Evolutionary conservation across 2,113 vertebrate species (phyloP), one percentile per base, ranked within the genome.

Genomic region (Nestor notabilis): DNA sequence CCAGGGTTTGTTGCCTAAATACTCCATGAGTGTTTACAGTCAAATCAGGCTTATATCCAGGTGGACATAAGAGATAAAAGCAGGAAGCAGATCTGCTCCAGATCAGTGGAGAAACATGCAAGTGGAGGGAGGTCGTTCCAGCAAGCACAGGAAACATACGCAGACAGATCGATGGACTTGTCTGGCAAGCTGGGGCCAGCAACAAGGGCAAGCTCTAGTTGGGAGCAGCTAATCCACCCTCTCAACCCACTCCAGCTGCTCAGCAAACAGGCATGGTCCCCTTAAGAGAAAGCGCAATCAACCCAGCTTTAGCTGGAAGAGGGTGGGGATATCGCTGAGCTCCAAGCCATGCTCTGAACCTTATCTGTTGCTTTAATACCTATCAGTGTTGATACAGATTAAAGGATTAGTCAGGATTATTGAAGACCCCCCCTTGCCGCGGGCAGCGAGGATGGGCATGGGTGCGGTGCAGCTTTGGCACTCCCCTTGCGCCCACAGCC

Each of bases 381-480:
- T 95, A 94, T 96, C 92, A 93, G 84, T 94, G 95, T 91, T 96
- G 84, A 96, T 96, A 91, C 80, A 92, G 95, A 96, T 96, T 96
- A 96, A 96, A 89, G 90, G 91, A 75, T 95, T 97, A 95, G 84
- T 77, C 41, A 35, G 89, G 87, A 97, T 96, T 95, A 96, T 80
- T 49, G 65, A 65, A 95, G 90, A 77, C 95, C 76, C 60, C 70
- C 91, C 78, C 60, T 28, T 0, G 5, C 81, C 41, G 56, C 52
- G 31, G 82, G 93, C 95, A n/a, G 56, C 4, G 1, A 89, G 75
- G 87, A 75, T 58, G 60, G 89, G 86, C 52, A 77, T 21, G 93
- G 84, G 94, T 64, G 23, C 3, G 1, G 70, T 39, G 23, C 87
- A 78, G 41, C 37, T 71, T 78, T 5, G 1, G 39, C 66, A 52